Conservation (phyloP, 1,140 invertebrate species). For the Zaprionus africanus region DNA sequence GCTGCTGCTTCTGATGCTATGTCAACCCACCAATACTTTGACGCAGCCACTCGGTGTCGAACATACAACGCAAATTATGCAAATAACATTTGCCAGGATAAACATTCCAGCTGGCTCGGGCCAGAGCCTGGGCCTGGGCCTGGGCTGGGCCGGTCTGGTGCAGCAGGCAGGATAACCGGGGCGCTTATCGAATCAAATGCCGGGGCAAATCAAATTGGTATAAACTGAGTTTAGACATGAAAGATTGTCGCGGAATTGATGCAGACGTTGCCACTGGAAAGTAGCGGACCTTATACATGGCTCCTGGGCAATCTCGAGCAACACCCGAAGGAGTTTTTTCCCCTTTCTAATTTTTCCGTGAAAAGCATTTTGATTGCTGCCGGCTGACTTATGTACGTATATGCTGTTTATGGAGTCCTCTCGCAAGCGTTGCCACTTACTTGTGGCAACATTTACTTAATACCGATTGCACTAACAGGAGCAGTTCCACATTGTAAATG, state of each 20-base stretch:
- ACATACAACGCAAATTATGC: constrained; percentile 78
- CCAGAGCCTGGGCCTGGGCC: background rate
- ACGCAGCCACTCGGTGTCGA: constrained; percentile 39
- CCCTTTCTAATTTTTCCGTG: constrained; percentile 29
- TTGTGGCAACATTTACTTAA: constrained; percentile 79
- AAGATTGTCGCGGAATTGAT: constrained; percentile 72
- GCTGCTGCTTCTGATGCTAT: constrained; percentile 27
- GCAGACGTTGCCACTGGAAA: constrained; percentile 37
- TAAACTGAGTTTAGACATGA: constrained; percentile 79
- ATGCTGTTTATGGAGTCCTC: constrained; percentile 25
- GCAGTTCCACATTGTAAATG: constrained; percentile 59
- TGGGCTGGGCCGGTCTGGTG: background rate
- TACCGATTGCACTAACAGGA: constrained; percentile 60
- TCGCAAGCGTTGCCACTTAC: constrained; percentile 73
- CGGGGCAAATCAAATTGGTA: constrained; percentile 72
- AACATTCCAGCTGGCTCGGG: constrained; percentile 53
- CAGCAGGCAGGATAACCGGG: constrained; percentile 53
- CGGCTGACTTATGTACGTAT: constrained; percentile 20
- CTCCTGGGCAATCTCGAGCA: background rate
- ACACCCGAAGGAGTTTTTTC: constrained; percentile 2
- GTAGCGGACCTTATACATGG: background rate
- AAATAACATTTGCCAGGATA: constrained; percentile 81
- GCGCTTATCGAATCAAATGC: constrained; percentile 79
- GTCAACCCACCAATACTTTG: constrained; percentile 41
- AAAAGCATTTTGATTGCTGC: constrained; percentile 26